Evolutionary conservation across 2,888 invertebrate genomes (phyloP), one percentile per base, ranked within the genome.

Genomic region (Plagodis dolabraria): DNA sequence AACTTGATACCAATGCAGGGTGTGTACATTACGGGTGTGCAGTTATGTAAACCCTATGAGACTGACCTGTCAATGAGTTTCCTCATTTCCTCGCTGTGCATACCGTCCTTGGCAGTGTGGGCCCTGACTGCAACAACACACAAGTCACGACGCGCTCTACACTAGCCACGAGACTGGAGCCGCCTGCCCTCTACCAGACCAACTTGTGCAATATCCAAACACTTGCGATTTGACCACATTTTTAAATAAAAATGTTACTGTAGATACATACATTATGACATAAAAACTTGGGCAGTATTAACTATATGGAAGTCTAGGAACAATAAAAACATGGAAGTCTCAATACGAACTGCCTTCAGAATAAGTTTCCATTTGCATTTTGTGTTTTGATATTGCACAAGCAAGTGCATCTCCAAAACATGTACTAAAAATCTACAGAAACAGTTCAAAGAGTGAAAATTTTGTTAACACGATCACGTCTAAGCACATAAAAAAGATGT

Each of bases 1-100:
- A 1, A 22, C 22, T 22, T 22, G 22, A 22, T 22, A 4, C 1
- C 22, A 22, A 22, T 22, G 44, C 22, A 50, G 53, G 48, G 58
- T 50, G 52, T 57, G 63, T 64, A 55, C 48, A 5, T 35, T 38
- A 33, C 63, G 65, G 60, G 63, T 57, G 67, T 70, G 64, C 69
- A 56, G 67, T 66, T 69, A 68, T 68, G 75, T 72, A 64, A 77
- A 78, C 80, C 73, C 84, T 82, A 71, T 63, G 12, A 75, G 87
- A 96, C 95, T 97, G 95, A 98, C 98, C 97, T 98, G 96, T 98
- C 98, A 94, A 98, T 97, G 94, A 98, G 96, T 96, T 97, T 98
- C 94, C 98, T 96, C 97, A 98, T 97, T 95, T 98, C 98, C 95
- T 98, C 98, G 94, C 96, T 97, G 94, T 97, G 96, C 96, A 97